phyloP scores from a whole-genome alignment of 64 coral and sea anemone species.

The Cladopsammia gracilis region DNA sequence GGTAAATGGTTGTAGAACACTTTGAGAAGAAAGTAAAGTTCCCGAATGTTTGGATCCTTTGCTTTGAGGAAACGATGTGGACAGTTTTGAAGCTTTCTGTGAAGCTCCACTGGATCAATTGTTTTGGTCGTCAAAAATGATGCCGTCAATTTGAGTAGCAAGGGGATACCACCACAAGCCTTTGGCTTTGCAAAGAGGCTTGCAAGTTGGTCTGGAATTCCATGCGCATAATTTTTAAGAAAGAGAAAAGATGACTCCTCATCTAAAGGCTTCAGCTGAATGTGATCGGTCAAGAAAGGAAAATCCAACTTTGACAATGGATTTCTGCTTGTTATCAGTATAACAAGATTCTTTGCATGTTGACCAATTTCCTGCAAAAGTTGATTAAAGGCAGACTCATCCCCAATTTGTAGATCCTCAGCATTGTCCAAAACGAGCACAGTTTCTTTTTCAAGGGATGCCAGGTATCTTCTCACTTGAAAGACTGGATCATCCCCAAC shows the following conservation, averaged over 20 bases:
- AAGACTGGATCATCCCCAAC: background rate
- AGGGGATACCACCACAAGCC: slow-evolving; percentile 54
- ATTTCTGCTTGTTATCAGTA: slow-evolving; percentile 42
- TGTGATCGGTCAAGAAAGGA: background rate
- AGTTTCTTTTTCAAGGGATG: slow-evolving; percentile 2
- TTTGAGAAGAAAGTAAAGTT: background rate
- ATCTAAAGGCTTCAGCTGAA: slow-evolving; percentile 16
- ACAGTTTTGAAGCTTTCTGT: slow-evolving; percentile 32
- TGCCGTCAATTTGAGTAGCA: slow-evolving; percentile 31
- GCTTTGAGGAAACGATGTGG: background rate
- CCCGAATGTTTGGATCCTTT: background rate
- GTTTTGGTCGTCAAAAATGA: background rate
- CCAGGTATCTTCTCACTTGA: slow-evolving; percentile 4
- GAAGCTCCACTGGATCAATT: background rate
- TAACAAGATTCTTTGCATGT: slow-evolving; percentile 31
- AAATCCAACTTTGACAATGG: background rate
- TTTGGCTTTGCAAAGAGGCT: background rate
- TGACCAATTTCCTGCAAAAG: slow-evolving; percentile 40
- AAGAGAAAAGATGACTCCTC: background rate
- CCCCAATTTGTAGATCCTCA: slow-evolving; percentile 62
- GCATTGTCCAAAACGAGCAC: slow-evolving; percentile 63
- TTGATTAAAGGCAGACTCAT: background rate
- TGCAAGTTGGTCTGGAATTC: background rate
- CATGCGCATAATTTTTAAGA: background rate
- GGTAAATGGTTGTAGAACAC: slow-evolving; percentile 21